Percentiles rank a stretch among this genome's conserved stretches.
Conservation (phyloP, 2,113 vertebrate species). For the Empidonax traillii region DNA sequence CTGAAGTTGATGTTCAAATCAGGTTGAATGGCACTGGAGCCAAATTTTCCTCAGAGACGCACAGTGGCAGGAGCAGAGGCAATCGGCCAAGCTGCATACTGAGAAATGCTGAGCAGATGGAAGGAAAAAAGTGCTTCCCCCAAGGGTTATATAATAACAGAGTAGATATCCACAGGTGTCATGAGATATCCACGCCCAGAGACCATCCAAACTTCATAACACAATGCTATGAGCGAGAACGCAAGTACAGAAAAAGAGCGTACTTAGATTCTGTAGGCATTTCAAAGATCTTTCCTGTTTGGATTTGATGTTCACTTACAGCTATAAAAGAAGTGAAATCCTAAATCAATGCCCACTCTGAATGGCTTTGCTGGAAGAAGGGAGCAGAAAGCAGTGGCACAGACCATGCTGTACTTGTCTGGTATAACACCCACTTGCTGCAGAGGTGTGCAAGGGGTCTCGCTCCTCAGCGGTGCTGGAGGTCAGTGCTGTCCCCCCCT, state of each 20-base stretch:
- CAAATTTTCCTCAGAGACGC: background rate
- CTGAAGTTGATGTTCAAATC: background rate
- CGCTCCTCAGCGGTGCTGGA: accelerated
- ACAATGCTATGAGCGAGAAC: background rate
- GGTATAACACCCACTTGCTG: background rate
- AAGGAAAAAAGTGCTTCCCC: background rate
- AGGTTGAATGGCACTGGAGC: background rate
- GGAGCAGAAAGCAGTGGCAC: background rate
- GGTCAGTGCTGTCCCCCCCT: accelerated
- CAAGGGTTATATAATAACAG: background rate
- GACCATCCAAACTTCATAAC: background rate
- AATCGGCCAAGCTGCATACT: background rate
- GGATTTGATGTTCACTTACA: background rate
- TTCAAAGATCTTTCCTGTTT: background rate
- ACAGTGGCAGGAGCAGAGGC: background rate
- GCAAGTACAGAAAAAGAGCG: accelerated
- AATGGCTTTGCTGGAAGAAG: background rate
- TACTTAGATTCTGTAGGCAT: background rate
- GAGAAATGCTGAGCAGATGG: accelerated
- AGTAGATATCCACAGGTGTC: background rate
- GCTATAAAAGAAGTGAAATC: background rate
- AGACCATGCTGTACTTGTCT: accelerated
- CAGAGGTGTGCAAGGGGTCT: background rate
- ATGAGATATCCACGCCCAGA: background rate
- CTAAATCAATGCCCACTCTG: background rate